Percentiles rank a stretch among this genome's conserved stretches.
phyloP scores from a whole-genome alignment of 2,113 vertebrate genomes.

The Megaptera novaeangliae region DNA sequence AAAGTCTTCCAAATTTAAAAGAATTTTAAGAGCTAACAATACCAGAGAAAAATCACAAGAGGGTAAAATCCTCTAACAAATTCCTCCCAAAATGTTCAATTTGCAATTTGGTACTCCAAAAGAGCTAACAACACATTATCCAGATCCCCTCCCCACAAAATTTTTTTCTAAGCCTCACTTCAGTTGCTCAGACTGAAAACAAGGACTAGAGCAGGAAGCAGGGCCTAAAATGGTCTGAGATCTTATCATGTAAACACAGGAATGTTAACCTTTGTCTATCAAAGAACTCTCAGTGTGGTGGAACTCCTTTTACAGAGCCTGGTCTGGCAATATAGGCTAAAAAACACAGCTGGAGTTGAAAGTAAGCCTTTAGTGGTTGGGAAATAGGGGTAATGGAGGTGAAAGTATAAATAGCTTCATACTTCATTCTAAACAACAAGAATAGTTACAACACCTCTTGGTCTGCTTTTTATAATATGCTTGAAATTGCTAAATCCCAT shows the following conservation, averaged over 20 bases:
- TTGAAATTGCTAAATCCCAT: not conserved
- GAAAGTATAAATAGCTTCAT: not conserved
- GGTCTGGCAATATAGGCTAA: not conserved
- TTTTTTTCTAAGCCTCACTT: not conserved
- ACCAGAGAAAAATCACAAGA: not conserved
- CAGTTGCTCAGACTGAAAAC: not conserved
- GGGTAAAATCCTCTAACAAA: not conserved
- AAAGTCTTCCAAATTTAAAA: conserved; percentile 1
- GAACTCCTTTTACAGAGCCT: not conserved
- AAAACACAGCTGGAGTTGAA: not conserved
- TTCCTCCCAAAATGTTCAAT: not conserved
- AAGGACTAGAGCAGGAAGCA: not conserved
- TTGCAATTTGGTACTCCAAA: not conserved
- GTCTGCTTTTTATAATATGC: not conserved
- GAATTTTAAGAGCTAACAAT: not conserved
- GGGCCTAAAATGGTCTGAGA: not conserved
- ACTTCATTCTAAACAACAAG: not conserved
- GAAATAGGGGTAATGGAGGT: not conserved
- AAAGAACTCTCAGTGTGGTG: not conserved
- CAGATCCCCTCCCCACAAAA: not conserved
- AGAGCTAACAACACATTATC: not conserved
- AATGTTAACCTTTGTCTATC: not conserved
- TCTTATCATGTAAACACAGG: not conserved
- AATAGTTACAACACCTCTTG: not conserved
- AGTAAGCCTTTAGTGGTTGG: not conserved